A percentile compares a stretch with the other conserved stretches of the same genome.
Evolutionary conservation across 2,797 vertebrate species (phyloP).

Genomic region (Sciurus vulgaris): DNA sequence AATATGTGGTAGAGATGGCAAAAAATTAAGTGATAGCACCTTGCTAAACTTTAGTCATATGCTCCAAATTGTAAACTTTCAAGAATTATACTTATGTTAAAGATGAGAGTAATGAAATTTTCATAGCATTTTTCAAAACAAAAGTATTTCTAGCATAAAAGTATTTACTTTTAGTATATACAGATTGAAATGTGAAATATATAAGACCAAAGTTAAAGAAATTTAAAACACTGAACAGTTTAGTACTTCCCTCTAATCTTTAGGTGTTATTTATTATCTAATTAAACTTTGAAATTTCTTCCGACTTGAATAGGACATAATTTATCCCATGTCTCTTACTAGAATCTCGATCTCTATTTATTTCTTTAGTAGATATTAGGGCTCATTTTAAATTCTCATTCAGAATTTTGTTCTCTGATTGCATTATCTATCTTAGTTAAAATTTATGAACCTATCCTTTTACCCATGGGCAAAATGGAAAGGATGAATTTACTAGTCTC

Average conservation of each 20-base stretch:
- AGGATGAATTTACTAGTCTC: background rate
- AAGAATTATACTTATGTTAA: background rate
- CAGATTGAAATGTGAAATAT: conserved; percentile 40
- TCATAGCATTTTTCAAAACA: background rate
- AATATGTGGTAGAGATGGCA: background rate
- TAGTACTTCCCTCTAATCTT: conserved; percentile 5
- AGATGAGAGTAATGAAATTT: background rate
- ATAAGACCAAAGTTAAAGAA: conserved; percentile 49
- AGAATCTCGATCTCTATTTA: background rate
- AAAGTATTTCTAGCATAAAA: conserved; percentile 12
- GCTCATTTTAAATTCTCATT: conserved; percentile 56
- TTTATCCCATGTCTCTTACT: background rate
- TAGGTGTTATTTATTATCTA: conserved; percentile 30
- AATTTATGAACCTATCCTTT: conserved; percentile 27
- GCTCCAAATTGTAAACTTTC: background rate
- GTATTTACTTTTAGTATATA: background rate
- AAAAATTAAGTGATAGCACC: background rate
- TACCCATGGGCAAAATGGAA: background rate
- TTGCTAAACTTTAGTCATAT: conserved; percentile 2
- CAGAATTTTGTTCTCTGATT: background rate
- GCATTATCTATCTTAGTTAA: conserved; percentile 21
- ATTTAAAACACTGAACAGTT: background rate
- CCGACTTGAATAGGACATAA: conserved; percentile 10
- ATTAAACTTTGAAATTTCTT: conserved; percentile 50
- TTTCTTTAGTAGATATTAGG: background rate